Percentiles rank a stretch among this genome's conserved stretches.
phyloP scores from a whole-genome alignment of 2,888 invertebrate species.

The Phalera bucephala region DNA sequence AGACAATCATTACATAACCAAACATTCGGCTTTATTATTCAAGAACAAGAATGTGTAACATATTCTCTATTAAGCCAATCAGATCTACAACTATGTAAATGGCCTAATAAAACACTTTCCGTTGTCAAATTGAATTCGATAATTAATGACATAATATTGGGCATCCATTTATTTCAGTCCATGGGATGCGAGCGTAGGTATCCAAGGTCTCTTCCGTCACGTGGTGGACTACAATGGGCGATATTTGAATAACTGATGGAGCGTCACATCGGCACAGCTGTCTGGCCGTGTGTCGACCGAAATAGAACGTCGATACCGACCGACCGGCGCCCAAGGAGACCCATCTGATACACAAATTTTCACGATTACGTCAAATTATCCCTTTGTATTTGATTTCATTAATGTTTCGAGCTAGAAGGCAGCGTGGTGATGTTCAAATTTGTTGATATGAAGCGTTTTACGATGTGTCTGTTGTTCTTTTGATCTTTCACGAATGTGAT shows the following conservation, averaged over 20 bases:
- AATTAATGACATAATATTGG: no score
- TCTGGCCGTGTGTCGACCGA: constrained; percentile 44
- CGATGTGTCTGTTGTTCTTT: not conserved
- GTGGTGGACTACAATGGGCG: constrained; percentile 41
- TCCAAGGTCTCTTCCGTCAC: constrained; percentile 36
- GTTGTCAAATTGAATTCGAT: no score
- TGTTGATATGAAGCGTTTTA: not conserved
- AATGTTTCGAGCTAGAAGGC: not conserved
- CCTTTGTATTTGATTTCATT: not conserved
- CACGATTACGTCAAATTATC: not conserved
- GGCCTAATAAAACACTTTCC: no score
- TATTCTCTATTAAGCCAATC: no score
- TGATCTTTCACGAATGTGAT: not conserved
- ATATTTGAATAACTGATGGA: constrained; percentile 55
- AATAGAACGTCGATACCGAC: constrained; percentile 56
- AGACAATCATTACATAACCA: no score
- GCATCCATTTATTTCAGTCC: constrained; percentile 18
- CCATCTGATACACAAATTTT: not conserved
- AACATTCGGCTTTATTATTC: no score
- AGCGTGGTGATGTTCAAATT: not conserved
- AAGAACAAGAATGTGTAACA: no score
- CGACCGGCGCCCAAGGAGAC: constrained; percentile 31
- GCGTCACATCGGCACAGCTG: constrained; percentile 49
- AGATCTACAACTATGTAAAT: no score
- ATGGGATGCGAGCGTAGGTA: constrained; percentile 11